Evolutionary conservation across 2,888 invertebrate genomes (phyloP), one percentile per base, ranked within the genome.

Genomic region (Agrotis puta): DNA sequence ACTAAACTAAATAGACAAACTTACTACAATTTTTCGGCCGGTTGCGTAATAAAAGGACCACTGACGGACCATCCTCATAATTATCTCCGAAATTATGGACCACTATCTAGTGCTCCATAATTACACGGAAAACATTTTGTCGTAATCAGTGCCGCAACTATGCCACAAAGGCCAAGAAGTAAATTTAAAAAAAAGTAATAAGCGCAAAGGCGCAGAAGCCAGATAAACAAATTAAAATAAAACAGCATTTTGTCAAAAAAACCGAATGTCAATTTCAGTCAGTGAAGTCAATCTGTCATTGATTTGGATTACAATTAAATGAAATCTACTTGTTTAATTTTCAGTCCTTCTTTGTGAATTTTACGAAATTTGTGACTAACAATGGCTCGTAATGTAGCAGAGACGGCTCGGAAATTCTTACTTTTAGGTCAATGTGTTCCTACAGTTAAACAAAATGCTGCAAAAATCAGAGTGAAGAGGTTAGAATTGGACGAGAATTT

Each of bases 391-490:
- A 92, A 91, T 85, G 74, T 93, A 81, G 91, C 95, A 24, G 94
- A 94, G 48, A 90, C 94, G 45, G 96, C 97, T 2, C 93, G 92
- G 72, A 97, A 96, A 57, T 92, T 97, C 70, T 89, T 98, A 84
- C 88, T 98, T 33, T 90, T 98, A 77, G 98, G 98, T 4, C 97
- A 97, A 90, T 98, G 98, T 90, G 97, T 98, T 62, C 98, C 98
- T 11, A 97, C 97, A 74, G 91, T 97, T 0, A 98, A 98, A 94
- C 96, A 97, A 85, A 98, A 98, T 92, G 98, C 98, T 33, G 97
- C 98, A 0, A 98, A 98, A 96, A 97, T 99, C 82, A 96, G 97
- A 85, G 96, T 98, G 54, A 97, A 97, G 88, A 96, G 97, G 89
- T 96, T 98, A 93, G 97, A 98, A 91, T 94, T 98, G 79, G 98